Percentiles rank a stretch among this genome's conserved stretches.
Conservation (phyloP, 2,888 invertebrate species). For the Coelogynopora nodosa region DNA sequence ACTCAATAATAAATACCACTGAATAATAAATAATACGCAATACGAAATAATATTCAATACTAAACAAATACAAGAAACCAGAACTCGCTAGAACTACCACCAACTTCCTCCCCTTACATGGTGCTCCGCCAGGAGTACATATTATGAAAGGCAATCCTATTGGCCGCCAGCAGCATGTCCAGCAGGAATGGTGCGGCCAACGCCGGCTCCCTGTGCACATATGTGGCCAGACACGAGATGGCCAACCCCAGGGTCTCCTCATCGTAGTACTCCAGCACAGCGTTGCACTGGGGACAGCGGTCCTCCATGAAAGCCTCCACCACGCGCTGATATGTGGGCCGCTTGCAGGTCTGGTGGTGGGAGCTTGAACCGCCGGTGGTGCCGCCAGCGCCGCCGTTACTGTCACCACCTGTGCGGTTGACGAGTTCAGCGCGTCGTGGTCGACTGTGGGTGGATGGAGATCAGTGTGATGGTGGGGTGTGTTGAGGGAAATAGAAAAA, state of each 20-base stretch:
- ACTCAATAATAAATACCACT: too few species aligned
- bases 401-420: slow-evolving; percentile 49
- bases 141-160: slow-evolving; percentile 68
- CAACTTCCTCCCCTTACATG: slow-evolving; percentile 42
- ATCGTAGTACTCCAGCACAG: slow-evolving; percentile 71
- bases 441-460: slow-evolving; percentile 47
- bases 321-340: slow-evolving; percentile 33
- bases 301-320: slow-evolving; percentile 54
- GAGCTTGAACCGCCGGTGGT: background rate
- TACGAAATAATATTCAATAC: too few species aligned
- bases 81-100: too few species aligned
- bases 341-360: background rate
- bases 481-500: too few species aligned
- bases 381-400: slow-evolving; percentile 39
- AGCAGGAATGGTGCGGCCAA: slow-evolving; percentile 86
- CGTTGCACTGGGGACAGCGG: slow-evolving; percentile 81
- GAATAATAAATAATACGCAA: too few species aligned
- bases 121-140: slow-evolving; percentile 58
- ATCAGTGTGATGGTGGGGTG: background rate
- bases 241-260: slow-evolving; percentile 92
- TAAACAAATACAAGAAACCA: too few species aligned
- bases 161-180: slow-evolving; percentile 80
- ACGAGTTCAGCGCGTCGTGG: slow-evolving; percentile 54
- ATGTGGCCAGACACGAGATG: slow-evolving; percentile 86
- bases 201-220: slow-evolving; percentile 89